Evolutionary conservation across 2,797 vertebrate genomes (phyloP), one percentile per base, ranked within the genome.

Genomic region (Rhinophrynus dorsalis): DNA sequence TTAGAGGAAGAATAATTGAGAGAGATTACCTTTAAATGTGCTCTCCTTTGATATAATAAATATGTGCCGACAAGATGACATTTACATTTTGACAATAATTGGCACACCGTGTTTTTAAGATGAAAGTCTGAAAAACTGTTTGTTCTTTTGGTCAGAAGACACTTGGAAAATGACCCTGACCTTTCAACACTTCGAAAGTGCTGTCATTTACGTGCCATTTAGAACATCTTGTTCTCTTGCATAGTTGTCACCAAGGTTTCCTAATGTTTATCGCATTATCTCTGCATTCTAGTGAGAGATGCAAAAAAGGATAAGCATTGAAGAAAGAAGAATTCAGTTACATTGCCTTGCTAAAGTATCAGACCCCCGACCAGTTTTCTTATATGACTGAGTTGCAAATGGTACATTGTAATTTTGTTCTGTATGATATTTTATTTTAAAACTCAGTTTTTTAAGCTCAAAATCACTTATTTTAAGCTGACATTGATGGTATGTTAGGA

Each of bases 111-210:
- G 20, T 30, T 12, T 15, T 3, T 11, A 42, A 20, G 62, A 65
- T 65, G 9, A 65, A 65, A 65, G 47, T 52, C 2, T 50, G 9
- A 9, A 38, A 65, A 54, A 42, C 2, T 29, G 35, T 65, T 65
- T 65, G 33, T 54, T 65, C 48, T 65, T 6, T 26, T 38, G 37
- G 11, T 38, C 61, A 20, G 12, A 29, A 48, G 47, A 40, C 32
- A 32, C 17, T n/a, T 37, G 26, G 13, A 61, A 50, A 38, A 52
- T 64, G 11, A 11, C 11, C 12, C 27, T 56, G 37, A 66, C 38
- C 37, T 67, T 56, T 67, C 20, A 15, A 29, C 30, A 15, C 12
- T 56, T 64, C 15, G 50, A 21, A 52, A 24, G 21, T 52, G 37
- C 7, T 38, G n/a, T 9, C n/a, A 51, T 63, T 51, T 24, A 51